Base-by-base conservation (phyloP, 2,797 vertebrate species). In the Siniperca scherzeri region DNA sequence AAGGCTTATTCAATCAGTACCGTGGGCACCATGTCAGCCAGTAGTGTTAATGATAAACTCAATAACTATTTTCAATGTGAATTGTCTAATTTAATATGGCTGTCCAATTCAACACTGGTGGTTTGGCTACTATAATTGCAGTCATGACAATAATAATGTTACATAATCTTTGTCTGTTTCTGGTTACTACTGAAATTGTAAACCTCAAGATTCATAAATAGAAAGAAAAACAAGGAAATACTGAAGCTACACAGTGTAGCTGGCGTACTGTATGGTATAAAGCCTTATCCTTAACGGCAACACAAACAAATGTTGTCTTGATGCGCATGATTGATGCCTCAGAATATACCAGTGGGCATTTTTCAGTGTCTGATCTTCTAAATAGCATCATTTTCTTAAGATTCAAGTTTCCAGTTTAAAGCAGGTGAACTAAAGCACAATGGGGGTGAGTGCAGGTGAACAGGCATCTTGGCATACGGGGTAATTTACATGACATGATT, bases 401-500 rank as follows among this genome's bases (percentile, higher is more conserved):
- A 60, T 73, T 30, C 17, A 64, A 12, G 33, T 74, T 61, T 81
- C 9, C 50, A 33, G 61, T 70, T 78, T 38, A 80, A 66, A 80
- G 42, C 53, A 74, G 70, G 40, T 86, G 65, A 75, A 77, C 53
- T 59, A 7, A 65, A 55, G 69, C 59, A 77, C 50, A 64, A 64
- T 46, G 21, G 46, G 10, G n/a, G 14, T 62, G 78, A 80, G 78
- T 74, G 50, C 56, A 81, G 52, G 64, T 52, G 71, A 70, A 73
- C 59, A 55, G 60, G 52, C 36, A 40, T 62, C 77, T 83, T 17
- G 60, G 79, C 53, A 68, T 78, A 55, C 44, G 74, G 77, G 66
- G 61, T 77, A 81, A 80, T 81, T 79, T 50, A 52, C 56, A 68
- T 53, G 48, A 42, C 44, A 66, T 55, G 42, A 82, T 75, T 74